Evolutionary conservation across 2,113 vertebrate species (phyloP).

Genomic region (Salvator merianae): DNA sequence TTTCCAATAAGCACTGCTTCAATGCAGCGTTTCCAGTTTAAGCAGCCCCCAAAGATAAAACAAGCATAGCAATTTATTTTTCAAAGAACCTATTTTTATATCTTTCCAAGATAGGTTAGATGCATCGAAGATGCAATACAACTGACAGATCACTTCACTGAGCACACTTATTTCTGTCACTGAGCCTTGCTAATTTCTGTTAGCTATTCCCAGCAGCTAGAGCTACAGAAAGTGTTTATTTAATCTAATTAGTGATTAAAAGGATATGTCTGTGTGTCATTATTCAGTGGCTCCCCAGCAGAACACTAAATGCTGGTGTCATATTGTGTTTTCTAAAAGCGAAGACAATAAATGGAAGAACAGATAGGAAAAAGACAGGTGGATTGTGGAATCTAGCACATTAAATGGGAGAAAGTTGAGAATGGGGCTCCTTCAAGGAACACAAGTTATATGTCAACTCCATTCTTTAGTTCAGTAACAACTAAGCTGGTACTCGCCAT

Average conservation of each 20-base stretch:
- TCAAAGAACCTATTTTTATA: background rate
- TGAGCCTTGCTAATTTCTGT: conserved; percentile 1
- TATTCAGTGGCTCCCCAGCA: background rate
- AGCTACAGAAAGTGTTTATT: background rate
- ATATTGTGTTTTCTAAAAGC: background rate
- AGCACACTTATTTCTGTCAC: background rate
- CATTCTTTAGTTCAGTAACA: no score
- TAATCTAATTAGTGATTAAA: conserved; percentile 29
- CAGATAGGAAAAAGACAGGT: background rate
- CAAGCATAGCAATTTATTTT: background rate
- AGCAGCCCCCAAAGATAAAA: background rate
- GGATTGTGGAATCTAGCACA: background rate
- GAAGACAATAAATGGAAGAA: background rate
- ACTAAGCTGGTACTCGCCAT: no score
- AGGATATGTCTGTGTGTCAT: background rate
- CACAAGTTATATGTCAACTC: background rate
- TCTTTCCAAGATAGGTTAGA: background rate
- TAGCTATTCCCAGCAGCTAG: background rate
- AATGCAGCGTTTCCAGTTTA: background rate
- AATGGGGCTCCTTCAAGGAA: background rate
- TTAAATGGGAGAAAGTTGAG: background rate
- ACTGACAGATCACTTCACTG: background rate
- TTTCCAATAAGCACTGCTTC: background rate
- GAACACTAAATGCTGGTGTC: conserved; percentile 4
- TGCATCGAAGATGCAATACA: background rate